These are phyloP conservation scores for Trissolcus basalis DNA, from an alignment of 1,140 invertebrate genomes.

Conservation along the genomic window DNA sequence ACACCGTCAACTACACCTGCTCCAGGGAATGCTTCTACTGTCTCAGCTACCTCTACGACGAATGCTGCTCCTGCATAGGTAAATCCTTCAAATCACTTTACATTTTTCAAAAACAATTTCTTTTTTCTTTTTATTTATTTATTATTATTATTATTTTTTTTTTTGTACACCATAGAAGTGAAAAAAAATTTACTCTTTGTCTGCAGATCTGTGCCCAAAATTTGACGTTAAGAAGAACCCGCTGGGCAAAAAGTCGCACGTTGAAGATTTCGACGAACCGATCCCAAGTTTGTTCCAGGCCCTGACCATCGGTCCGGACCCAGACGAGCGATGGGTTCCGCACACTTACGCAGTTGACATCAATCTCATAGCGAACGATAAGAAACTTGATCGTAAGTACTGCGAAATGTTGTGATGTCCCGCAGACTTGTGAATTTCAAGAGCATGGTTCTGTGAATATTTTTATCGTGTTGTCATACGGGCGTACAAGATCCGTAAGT, in stretches of 20 bases:
- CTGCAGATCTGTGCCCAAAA: slow-evolving; percentile 90
- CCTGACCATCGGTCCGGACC: slow-evolving; percentile 84
- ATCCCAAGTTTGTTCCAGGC: slow-evolving; percentile 86
- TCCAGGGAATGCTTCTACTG: slow-evolving; percentile 95
- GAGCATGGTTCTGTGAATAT: too few relatives aligned
- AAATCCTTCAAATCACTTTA: slow-evolving; percentile 65
- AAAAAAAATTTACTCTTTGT: too few relatives aligned
- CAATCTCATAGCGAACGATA: slow-evolving; percentile 30
- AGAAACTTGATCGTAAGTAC: slow-evolving; percentile 47
- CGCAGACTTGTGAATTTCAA: neutral
- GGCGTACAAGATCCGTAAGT: too few relatives aligned
- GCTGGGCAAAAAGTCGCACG: slow-evolving; percentile 85
- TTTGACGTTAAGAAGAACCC: slow-evolving; percentile 81
- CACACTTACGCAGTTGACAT: slow-evolving; percentile 83
- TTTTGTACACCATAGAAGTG: too few relatives aligned
- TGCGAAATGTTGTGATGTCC: too few relatives aligned
- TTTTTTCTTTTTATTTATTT: too few relatives aligned
- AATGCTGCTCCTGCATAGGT: slow-evolving; percentile 97
- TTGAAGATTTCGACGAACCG: slow-evolving; percentile 86
- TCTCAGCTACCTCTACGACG: slow-evolving; percentile 89
- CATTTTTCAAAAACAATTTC: too few relatives aligned
- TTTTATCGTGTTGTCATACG: too few relatives aligned
- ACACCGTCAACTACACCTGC: slow-evolving; percentile 89
- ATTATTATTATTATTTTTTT: neutral
- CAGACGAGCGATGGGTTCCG: slow-evolving; percentile 81